phyloP scores from a whole-genome alignment of 2,888 invertebrate species.

The Nemapogon koenigi region DNA sequence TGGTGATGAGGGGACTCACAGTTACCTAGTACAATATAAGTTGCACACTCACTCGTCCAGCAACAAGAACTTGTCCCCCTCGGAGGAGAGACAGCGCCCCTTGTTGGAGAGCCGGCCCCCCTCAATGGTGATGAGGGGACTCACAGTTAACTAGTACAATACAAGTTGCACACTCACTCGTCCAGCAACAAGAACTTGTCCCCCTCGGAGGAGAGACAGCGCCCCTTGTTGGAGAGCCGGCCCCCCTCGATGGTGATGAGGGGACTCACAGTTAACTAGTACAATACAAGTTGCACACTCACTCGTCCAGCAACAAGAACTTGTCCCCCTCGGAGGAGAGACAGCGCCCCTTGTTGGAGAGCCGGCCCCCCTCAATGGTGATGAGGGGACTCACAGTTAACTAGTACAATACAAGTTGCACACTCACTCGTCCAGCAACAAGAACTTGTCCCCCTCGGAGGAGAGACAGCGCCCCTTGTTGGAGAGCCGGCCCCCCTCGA shows the following conservation, averaged over 20 bases:
- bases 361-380: slow-evolving; percentile 70
- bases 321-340: slow-evolving; percentile 86
- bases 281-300: slow-evolving; percentile 52
- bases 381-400: neutral
- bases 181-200: slow-evolving; percentile 89
- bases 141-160: neutral
- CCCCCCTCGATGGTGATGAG: slow-evolving; percentile 84
- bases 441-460: slow-evolving; percentile 87
- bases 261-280: slow-evolving; percentile 71
- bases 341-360: slow-evolving; percentile 87
- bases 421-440: slow-evolving; percentile 89
- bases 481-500: slow-evolving; percentile 78
- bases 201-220: slow-evolving; percentile 82
- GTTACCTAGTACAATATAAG: neutral
- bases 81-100: slow-evolving; percentile 82
- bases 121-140: slow-evolving; percentile 35
- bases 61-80: slow-evolving; percentile 87
- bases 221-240: slow-evolving; percentile 84
- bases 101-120: slow-evolving; percentile 84
- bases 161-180: slow-evolving; percentile 73
- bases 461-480: slow-evolving; percentile 86
- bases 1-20: neutral
- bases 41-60: slow-evolving; percentile 82
- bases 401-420: slow-evolving; percentile 8
- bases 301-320: slow-evolving; percentile 88